Base-by-base conservation (phyloP, 2,888 invertebrate genomes). In the Epinotia demarniana region DNA sequence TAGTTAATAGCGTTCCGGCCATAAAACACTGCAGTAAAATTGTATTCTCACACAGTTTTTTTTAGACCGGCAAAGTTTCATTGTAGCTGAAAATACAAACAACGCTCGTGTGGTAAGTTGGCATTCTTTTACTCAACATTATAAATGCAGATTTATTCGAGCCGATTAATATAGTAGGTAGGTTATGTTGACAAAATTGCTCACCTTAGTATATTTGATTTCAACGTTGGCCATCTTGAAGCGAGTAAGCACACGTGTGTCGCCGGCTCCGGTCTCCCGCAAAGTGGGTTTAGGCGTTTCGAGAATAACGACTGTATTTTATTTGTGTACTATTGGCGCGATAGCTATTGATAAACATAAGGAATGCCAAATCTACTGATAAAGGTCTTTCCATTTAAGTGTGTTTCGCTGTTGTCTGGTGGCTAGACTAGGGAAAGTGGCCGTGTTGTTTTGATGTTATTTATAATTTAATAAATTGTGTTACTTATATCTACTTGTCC, bases 131-230 rank as follows among this genome's bases (percentile, higher is more conserved):
- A 49, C 53, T n/a, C 6, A 53, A 53, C n/a, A n/a, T 5, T 53
- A 53, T 16, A n/a, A 53, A 53, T n/a, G n/a, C 53, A 57, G 9
- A n/a, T 57, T 18, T 55, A 18, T 55, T 19, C 2, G 11, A 19
- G 18, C 8, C 18, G 9, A 6, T 18, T 57, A 19, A 18, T 19
- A 9, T 18, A 8, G 0, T 18, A 2, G 9, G 9, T 57, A 18
- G 18, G 18, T 55, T 6, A 9, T 18, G 57, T 18, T 18, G 57
- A 11, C 9, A 57, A 5, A 57, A 12, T 57, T 3, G 76, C 85
- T 78, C 84, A 95, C 95, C 91, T 94, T 92, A 0, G 92, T 95
- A 81, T 94, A 94, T 84, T 94, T 92, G 83, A 95, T 90, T 79
- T 92, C 88, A 77, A 94, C 93, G 84, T 92, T 92, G 75, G 87